Conservation (phyloP, 2,888 invertebrate genomes). For the Brenthis ino region DNA sequence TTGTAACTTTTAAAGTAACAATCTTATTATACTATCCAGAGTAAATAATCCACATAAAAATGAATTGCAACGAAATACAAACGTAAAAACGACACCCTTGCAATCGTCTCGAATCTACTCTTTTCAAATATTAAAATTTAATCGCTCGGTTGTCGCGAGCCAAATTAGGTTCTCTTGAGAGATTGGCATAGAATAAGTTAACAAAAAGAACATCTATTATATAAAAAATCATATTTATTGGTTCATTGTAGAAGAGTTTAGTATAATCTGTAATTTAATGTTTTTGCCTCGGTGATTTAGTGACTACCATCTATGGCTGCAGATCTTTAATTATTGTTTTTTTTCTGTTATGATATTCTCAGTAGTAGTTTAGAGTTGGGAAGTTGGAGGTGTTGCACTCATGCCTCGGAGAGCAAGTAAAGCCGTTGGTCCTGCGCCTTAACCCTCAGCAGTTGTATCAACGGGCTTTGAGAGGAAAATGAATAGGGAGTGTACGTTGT, state of each 20-base stretch:
- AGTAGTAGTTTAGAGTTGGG: too few relatives aligned
- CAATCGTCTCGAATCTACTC: conserved; percentile 62
- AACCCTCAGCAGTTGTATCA: too few relatives aligned
- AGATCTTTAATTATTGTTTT: too few relatives aligned
- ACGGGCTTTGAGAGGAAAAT: too few relatives aligned
- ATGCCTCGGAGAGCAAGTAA: too few relatives aligned
- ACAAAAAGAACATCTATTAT: neutral
- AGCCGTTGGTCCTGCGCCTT: too few relatives aligned
- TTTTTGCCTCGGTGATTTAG: too few relatives aligned
- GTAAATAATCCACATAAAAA: conserved; percentile 39
- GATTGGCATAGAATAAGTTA: conserved; percentile 43
- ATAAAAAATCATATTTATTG: neutral
- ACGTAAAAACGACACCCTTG: conserved; percentile 65
- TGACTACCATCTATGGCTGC: too few relatives aligned
- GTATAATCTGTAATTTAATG: too few relatives aligned
- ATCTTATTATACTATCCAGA: conserved; percentile 3
- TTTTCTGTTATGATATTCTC: too few relatives aligned
- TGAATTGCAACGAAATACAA: conserved; percentile 56
- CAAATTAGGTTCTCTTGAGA: conserved; percentile 79
- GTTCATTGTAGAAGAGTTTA: neutral
- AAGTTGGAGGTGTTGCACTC: too few relatives aligned
- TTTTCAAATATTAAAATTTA: conserved; percentile 84
- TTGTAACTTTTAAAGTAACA: neutral
- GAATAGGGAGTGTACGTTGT: too few relatives aligned
- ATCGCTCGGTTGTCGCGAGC: conserved; percentile 82